phyloP scores from a whole-genome alignment of 2,888 invertebrate species.

The Nomada ferruginata region DNA sequence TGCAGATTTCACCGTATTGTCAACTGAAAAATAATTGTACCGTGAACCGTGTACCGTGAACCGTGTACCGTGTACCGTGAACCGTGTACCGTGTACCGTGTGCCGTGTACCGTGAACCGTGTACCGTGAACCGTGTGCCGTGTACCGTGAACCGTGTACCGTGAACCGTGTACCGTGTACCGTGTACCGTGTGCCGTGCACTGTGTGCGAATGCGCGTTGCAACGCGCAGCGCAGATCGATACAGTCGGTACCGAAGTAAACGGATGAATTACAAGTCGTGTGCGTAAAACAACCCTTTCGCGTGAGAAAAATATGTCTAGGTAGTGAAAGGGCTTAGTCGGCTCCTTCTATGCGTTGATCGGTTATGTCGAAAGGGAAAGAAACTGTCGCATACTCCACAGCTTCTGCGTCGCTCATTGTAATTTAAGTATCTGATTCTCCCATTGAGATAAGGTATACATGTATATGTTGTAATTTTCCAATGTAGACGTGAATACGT shows the following conservation, averaged over 20 bases:
- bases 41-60: no score
- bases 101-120: no score
- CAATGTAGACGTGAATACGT: no score
- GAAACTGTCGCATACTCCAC: background rate
- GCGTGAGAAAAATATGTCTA: slow-evolving; percentile 20
- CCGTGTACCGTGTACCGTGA: slow-evolving; percentile 33
- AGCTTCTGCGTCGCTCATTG: slow-evolving; percentile 10
- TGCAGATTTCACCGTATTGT: background rate
- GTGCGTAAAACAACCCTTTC: slow-evolving; percentile 64
- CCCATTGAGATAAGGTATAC: no score
- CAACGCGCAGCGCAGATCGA: slow-evolving; percentile 55
- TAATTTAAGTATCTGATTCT: slow-evolving; percentile 18
- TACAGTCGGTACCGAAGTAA: slow-evolving; percentile 70
- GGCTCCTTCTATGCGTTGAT: background rate
- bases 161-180: no score
- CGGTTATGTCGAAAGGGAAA: slow-evolving; percentile 3
- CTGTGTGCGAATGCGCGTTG: slow-evolving; percentile 48
- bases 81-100: background rate
- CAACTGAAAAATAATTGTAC: background rate
- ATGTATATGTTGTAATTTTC: no score
- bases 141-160: no score
- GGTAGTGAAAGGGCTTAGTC: slow-evolving; percentile 4
- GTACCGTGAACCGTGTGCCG: no score
- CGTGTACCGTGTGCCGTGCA: no score
- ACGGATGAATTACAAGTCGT: slow-evolving; percentile 67